A percentile compares a stretch with the other conserved stretches of the same genome.
These are phyloP conservation scores for Cyanoderma ruficeps DNA, from an alignment of 2,113 vertebrate genomes.

Conservation along the genomic window DNA sequence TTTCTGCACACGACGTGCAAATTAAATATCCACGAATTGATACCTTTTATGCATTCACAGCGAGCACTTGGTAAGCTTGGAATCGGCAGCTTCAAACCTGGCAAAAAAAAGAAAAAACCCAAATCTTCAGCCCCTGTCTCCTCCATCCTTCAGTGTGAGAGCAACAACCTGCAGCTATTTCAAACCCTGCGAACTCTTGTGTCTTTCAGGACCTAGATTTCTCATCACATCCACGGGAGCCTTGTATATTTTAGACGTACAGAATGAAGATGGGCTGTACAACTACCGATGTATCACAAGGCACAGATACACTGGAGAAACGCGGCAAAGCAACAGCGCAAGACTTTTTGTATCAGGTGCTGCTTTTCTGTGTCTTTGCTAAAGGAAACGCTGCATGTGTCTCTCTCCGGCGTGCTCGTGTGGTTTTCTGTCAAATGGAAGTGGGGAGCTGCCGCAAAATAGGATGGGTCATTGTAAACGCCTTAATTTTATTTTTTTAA, in stretches of 20 bases:
- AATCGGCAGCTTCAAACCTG: background rate
- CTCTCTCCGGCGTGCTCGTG: background rate
- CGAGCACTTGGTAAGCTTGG: background rate
- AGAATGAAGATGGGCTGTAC: conserved; percentile 97
- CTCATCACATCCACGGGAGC: conserved; percentile 98
- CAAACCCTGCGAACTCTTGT: conserved; percentile 18
- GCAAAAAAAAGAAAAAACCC: background rate
- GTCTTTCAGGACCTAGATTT: conserved; percentile 95
- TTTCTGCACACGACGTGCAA: background rate
- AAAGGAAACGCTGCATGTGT: background rate
- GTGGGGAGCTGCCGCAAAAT: background rate
- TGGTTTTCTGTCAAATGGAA: background rate
- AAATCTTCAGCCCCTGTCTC: background rate
- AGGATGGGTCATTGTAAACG: background rate
- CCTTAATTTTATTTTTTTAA: background rate
- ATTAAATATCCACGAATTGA: background rate
- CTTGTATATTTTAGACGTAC: conserved; percentile 99
- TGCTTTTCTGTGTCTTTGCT: background rate
- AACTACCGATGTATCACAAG: conserved; percentile 97
- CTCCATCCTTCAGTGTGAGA: background rate
- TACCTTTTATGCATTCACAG: background rate
- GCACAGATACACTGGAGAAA: conserved; percentile 97
- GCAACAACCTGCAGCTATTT: background rate
- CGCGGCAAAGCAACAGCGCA: conserved; percentile 96
- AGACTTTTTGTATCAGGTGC: conserved; percentile 96